Evolutionary conservation across 2,113 vertebrate species (phyloP).

Genomic region (Macquaria australasica): DNA sequence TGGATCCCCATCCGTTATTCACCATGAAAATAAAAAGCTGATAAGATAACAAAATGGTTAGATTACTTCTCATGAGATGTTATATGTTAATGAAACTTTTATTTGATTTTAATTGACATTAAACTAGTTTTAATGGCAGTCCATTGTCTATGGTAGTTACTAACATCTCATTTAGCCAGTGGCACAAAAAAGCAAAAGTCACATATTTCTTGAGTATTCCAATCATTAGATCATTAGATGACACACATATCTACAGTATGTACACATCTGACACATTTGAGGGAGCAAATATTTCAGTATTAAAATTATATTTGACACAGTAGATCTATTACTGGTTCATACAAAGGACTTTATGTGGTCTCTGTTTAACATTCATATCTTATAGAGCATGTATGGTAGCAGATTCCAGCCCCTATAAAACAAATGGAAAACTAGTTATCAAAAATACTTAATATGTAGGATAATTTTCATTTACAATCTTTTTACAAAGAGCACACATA

Average conservation of each 20-base stretch:
- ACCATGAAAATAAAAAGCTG: neutral
- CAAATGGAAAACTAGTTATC: conserved; percentile 8
- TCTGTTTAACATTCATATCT: neutral
- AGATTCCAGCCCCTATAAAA: conserved; percentile 22
- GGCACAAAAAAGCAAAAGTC: neutral
- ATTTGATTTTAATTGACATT: conserved; percentile 1
- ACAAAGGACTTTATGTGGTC: neutral
- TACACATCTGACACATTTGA: conserved; percentile 37
- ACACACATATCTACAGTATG: conserved; percentile 46
- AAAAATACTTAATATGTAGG: conserved; percentile 26
- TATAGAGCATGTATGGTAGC: neutral
- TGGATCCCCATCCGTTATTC: neutral
- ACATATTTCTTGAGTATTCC: neutral
- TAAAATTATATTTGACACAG: neutral
- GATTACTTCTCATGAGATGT: neutral
- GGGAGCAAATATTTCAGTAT: neutral
- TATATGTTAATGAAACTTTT: neutral
- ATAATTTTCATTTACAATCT: conserved; percentile 24
- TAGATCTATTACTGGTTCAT: neutral
- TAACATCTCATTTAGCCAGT: neutral
- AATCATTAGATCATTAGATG: conserved; percentile 6
- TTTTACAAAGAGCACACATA: conserved; percentile 11
- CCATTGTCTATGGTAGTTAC: neutral
- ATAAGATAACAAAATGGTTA: neutral
- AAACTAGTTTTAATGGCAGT: neutral